phyloP scores from a whole-genome alignment of 2,888 invertebrate genomes.

The Tiliacea aurago region DNA sequence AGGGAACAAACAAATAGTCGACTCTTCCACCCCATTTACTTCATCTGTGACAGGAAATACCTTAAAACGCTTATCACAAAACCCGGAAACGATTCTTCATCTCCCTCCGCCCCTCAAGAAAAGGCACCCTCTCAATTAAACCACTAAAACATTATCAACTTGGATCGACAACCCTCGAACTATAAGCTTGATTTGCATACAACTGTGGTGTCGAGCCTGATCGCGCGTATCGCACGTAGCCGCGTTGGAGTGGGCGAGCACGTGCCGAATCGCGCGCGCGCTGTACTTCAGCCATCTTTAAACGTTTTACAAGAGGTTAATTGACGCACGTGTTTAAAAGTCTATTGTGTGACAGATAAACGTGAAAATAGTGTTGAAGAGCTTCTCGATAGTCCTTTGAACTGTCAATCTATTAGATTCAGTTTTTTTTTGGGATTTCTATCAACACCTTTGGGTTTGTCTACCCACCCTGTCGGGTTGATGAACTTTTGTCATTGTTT shows the following conservation, averaged over 20 bases:
- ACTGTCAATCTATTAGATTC: constrained; percentile 44
- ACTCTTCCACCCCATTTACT: background rate
- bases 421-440: constrained; percentile 25
- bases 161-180: constrained; percentile 52
- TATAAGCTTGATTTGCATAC: constrained; percentile 63
- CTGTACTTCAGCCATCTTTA: constrained; percentile 64
- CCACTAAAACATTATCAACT: constrained; percentile 65
- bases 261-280: constrained; percentile 81
- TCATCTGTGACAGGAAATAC: background rate
- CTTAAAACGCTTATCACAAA: background rate
- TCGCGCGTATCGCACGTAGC: constrained; percentile 70
- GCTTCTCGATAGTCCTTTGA: constrained; percentile 48
- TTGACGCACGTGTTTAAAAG: constrained; percentile 77
- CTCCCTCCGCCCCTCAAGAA: constrained; percentile 41
- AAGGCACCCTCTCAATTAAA: constrained; percentile 62
- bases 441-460: constrained; percentile 7
- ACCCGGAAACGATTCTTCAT: constrained; percentile 15
- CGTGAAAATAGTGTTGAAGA: constrained; percentile 61
- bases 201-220: constrained; percentile 62
- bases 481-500: constrained; percentile 1
- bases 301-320: constrained; percentile 74
- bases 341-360: constrained; percentile 70
- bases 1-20: background rate
- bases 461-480: constrained; percentile 3
- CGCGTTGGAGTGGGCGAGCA: constrained; percentile 68